Percentiles rank a stretch among this genome's conserved stretches.
Conservation (phyloP, 2,797 vertebrate genomes). For the Acanthurus lineatus region DNA sequence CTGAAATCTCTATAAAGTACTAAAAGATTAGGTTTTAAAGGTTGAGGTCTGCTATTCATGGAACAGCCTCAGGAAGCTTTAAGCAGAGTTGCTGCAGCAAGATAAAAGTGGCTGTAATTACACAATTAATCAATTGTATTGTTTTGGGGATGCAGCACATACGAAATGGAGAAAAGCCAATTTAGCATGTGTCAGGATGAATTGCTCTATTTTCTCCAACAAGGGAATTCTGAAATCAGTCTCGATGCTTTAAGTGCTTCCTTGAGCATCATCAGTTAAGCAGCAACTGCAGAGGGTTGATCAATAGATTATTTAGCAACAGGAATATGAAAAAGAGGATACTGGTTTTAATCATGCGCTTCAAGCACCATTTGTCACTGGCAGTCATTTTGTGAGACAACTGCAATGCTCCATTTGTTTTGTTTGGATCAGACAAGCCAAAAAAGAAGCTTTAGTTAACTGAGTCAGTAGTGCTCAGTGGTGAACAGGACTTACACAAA, state of each 20-base stretch:
- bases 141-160: slow-evolving; percentile 67
- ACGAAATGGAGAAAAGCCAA: slow-evolving; percentile 65
- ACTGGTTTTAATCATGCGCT: slow-evolving; percentile 52
- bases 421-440: slow-evolving; percentile 13
- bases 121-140: slow-evolving; percentile 77
- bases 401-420: slow-evolving; percentile 17
- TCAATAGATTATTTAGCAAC: slow-evolving; percentile 51
- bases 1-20: slow-evolving; percentile 29
- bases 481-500: slow-evolving; percentile 13
- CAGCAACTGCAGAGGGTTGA: slow-evolving; percentile 41
- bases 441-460: slow-evolving; percentile 12
- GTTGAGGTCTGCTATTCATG: slow-evolving; percentile 48
- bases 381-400: slow-evolving; percentile 17
- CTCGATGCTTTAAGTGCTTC: slow-evolving; percentile 46
- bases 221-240: slow-evolving; percentile 62
- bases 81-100: slow-evolving; percentile 46
- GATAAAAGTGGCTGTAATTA: slow-evolving; percentile 72
- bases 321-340: slow-evolving; percentile 61
- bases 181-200: slow-evolving; percentile 73
- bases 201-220: slow-evolving; percentile 62
- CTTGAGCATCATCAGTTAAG: slow-evolving; percentile 50
- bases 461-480: neutral
- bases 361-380: slow-evolving; percentile 45
- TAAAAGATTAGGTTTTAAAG: slow-evolving; percentile 51
- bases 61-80: slow-evolving; percentile 45